Conservation (phyloP, 2,113 vertebrate genomes). For the Sylvietta virens region DNA sequence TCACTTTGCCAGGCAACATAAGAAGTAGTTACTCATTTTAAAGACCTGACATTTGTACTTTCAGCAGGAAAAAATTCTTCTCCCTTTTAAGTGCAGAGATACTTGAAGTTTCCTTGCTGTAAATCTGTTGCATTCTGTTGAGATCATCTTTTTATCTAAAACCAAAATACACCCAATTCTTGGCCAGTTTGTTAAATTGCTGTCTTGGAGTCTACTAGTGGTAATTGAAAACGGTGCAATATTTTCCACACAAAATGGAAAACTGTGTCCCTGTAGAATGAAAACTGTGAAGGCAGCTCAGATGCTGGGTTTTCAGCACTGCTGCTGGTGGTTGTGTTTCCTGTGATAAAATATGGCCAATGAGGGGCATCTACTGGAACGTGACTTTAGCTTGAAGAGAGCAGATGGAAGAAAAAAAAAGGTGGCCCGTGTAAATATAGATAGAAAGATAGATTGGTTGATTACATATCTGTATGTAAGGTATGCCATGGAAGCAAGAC, state of each 20-base stretch:
- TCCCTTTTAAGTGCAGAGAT: not conserved
- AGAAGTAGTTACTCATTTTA: slow-evolving; percentile 26
- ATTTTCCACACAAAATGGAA: not conserved
- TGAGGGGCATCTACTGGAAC: not conserved
- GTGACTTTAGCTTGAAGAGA: not conserved
- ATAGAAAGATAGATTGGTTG: too few species aligned
- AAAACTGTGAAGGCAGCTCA: not conserved
- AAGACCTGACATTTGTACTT: slow-evolving; percentile 19
- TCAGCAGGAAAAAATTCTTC: not conserved
- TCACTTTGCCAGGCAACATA: not conserved
- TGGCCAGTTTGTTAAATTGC: not conserved
- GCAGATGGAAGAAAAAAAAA: not conserved
- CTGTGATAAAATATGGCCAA: not conserved
- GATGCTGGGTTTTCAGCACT: not conserved
- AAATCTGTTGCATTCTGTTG: not conserved
- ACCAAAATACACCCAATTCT: not conserved
- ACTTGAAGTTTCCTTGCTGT: not conserved
- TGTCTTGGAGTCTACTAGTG: not conserved
- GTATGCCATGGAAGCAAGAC: not conserved
- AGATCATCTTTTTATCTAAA: not conserved
- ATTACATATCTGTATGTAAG: not conserved
- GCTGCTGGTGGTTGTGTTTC: not conserved
- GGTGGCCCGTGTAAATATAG: not conserved
- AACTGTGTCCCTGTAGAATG: not conserved
- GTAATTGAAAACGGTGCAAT: not conserved